Base-by-base conservation (phyloP, 2,797 vertebrate species). In the Crypturellus tataupa region DNA sequence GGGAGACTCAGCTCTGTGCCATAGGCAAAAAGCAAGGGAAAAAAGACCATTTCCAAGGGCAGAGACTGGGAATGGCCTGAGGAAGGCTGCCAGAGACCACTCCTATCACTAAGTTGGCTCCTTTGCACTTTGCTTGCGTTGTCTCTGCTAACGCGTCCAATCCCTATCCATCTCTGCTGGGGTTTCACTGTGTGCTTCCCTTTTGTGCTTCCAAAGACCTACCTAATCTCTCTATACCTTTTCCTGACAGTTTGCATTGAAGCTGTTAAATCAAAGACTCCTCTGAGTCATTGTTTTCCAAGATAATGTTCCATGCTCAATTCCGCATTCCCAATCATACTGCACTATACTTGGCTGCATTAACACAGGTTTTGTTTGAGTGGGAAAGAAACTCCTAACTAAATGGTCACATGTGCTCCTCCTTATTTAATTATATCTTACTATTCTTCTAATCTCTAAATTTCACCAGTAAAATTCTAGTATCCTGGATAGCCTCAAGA, bases 101-200 rank as follows among this genome's bases (percentile, higher is more conserved):
- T 44, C 15, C 1, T 23, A 15, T 14, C 19, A 6, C 10, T 47
- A 40, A 31, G 24, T 31, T 21, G 1, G 1, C 20, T 10, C 23
- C 60, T 12, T 18, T 1, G 18, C 16, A 17, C 27, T 1, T 35
- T n/a, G n/a, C n/a, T 7, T 1, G 4, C 27, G 27, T 4, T 24
- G 31, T 35, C 70, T 18, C 25, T 16, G 53, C 33, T 56, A 13
- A 6, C 3, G 13, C 3, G 10, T 8, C 23, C 40, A 39, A 7
- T 5, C 3, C 1, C 4, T 47, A 47, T 47, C 46, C 46, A 18
- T 14, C 78, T n/a, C 37, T 78, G 42, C 60, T 20, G 23, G 20
- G n/a, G 16, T 4, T 80, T 47, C 49, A 25, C 49, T 2, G 3
- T 0, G 0, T 19, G 39, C 35, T 44, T 37, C 46, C 53, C 19